A percentile compares a stretch with the other conserved stretches of the same genome.
Evolutionary conservation across 2,888 invertebrate species (phyloP).

Genomic region (Neoaliturus tenellus): DNA sequence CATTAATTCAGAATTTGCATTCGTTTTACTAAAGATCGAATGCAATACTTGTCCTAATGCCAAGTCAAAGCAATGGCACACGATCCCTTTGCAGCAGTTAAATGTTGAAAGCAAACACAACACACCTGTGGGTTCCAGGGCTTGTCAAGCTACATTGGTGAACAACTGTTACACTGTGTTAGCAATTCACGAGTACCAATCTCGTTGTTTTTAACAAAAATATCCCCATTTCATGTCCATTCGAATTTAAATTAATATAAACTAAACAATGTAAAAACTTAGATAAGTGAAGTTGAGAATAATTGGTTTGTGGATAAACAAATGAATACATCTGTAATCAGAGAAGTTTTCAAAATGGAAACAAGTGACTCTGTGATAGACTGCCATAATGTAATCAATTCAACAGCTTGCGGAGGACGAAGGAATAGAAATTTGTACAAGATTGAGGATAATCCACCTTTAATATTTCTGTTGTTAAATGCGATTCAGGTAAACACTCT

Average conservation of each 20-base stretch:
- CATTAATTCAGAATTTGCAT: too few relatives aligned
- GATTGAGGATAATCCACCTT: slow-evolving; percentile 7
- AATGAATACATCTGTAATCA: neutral
- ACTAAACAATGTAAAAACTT: too few relatives aligned
- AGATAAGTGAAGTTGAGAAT: too few relatives aligned
- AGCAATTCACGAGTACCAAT: too few relatives aligned
- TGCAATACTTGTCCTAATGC: too few relatives aligned
- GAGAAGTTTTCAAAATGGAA: neutral
- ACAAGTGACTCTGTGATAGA: neutral
- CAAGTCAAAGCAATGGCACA: too few relatives aligned
- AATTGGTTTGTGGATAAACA: neutral
- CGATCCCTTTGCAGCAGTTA: neutral
- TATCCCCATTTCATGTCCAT: too few relatives aligned
- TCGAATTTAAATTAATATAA: too few relatives aligned
- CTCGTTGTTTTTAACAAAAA: too few relatives aligned
- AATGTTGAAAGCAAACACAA: neutral
- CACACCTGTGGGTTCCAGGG: neutral
- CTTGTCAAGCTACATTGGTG: too few relatives aligned
- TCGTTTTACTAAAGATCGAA: too few relatives aligned
- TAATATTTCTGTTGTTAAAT: neutral
- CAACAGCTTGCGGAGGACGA: neutral
- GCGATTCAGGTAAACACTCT: slow-evolving; percentile 8
- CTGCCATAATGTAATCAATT: neutral
- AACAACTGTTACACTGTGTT: too few relatives aligned
- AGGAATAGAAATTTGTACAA: neutral